Evolutionary conservation across 1,140 invertebrate species (phyloP), one percentile per base, ranked within the genome.

Genomic region (Pristionchus pacificus): DNA sequence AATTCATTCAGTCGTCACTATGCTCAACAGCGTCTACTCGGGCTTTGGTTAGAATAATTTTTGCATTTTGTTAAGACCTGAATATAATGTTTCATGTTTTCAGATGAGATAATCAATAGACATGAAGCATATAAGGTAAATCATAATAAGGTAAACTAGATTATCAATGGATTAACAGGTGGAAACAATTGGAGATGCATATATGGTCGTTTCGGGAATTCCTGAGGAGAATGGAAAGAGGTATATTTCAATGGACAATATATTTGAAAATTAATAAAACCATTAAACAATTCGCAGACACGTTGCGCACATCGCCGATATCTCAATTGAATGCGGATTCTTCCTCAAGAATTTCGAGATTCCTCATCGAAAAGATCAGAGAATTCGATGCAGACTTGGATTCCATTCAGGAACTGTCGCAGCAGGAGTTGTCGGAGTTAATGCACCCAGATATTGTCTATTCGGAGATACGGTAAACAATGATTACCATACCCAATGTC

Each of bases 171-270:
- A 62, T 24, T 27, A 24, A 25, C 77, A 94, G 92, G 92, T 97
- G 6, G 95, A 97, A 86, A 97, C 94, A 0, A 96, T 97, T 77
- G 93, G 94, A 0, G 93, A 95, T 83, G 93, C 93, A 0, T 96
- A 97, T 81, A 96, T 97, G 93, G 92, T 95, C 0, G 88, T 88
- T 19, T 88, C 87, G 10, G 88, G 88, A 27, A 78, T 89, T 14
- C 88, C 88, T 0, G 73, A 84, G 2, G 77, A 84, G 59, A 89
- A 89, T 78, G 88, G 87, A 2, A 85, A 84, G 64, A 76, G n/a
- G n/a, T n/a, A n/a, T n/a, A n/a, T n/a, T n/a, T n/a, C n/a, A n/a
- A n/a, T n/a, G n/a, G n/a, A n/a, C n/a, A n/a, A n/a, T n/a, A n/a
- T n/a, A n/a, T n/a, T n/a, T n/a, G n/a, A n/a, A n/a, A n/a, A n/a